phyloP scores from a whole-genome alignment of 2,113 vertebrate species.

The Platysternon megacephalum region DNA sequence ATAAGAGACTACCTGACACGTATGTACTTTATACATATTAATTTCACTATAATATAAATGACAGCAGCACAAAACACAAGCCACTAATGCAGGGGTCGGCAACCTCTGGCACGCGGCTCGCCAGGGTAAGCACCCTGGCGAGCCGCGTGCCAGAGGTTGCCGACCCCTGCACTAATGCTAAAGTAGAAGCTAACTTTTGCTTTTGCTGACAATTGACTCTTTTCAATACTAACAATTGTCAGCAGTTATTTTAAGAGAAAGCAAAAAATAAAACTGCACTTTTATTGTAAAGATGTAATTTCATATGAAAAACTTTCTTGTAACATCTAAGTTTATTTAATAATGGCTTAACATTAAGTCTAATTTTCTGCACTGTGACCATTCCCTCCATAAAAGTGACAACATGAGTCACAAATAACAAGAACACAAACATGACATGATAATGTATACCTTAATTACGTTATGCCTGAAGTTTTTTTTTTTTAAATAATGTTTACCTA shows the following conservation, averaged over 20 bases:
- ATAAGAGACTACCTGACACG: background rate
- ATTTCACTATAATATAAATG: background rate
- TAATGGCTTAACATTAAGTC: background rate
- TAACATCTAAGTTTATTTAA: background rate
- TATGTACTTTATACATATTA: background rate
- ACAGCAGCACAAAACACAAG: background rate
- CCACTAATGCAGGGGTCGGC: too few relatives aligned
- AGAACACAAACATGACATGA: background rate
- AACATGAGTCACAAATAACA: background rate
- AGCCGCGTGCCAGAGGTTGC: too few relatives aligned
- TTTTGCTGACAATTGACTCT: background rate
- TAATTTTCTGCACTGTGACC: background rate
- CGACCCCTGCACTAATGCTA: background rate
- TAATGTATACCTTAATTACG: background rate
- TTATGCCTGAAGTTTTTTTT: background rate
- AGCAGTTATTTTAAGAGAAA: background rate
- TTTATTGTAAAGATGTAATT: background rate
- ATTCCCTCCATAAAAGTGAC: background rate
- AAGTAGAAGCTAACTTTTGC: background rate
- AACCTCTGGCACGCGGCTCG: too few relatives aligned
- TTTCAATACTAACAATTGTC: background rate
- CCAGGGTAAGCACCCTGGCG: too few relatives aligned
- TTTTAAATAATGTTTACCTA: slow-evolving; percentile 58
- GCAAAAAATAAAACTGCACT: background rate
- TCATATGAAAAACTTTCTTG: background rate